These are phyloP conservation scores for Amblyjoppa fuscipennis DNA, from an alignment of 2,888 invertebrate genomes.

Conservation along the genomic window DNA sequence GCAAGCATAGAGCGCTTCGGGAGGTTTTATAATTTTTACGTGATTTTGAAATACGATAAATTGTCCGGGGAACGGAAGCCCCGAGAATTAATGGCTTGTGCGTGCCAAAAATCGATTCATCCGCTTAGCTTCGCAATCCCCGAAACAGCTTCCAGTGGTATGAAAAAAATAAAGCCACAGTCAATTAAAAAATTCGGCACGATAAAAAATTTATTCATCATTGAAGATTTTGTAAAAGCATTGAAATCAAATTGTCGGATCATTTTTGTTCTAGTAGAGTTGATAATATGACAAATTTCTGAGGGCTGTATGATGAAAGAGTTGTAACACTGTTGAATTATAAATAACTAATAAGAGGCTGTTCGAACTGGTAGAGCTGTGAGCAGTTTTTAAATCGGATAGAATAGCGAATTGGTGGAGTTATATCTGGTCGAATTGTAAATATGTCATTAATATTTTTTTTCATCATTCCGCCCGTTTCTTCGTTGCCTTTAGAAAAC, in stretches of 20 bases:
- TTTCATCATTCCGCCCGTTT: background rate
- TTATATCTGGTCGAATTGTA: background rate
- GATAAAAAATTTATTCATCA: background rate
- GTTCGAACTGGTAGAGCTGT: background rate
- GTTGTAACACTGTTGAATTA: background rate
- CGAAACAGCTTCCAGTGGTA: background rate
- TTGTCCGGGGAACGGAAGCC: background rate
- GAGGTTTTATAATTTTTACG: constrained; percentile 11
- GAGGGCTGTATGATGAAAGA: background rate
- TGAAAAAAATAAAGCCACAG: background rate
- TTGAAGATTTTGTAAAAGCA: too few relatives aligned
- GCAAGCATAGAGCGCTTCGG: background rate
- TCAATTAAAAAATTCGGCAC: background rate
- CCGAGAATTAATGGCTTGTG: constrained; percentile 12
- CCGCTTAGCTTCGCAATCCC: constrained; percentile 10
- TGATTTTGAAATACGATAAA: constrained; percentile 5
- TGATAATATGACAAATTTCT: background rate
- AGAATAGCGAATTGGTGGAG: background rate
- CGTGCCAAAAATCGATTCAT: constrained; percentile 1
- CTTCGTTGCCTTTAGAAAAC: background rate
- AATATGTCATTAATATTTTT: background rate
- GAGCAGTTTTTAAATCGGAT: background rate
- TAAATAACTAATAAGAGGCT: background rate
- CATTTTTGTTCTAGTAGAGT: background rate
- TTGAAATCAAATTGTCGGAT: background rate